Percentiles rank a stretch among this genome's conserved stretches.
Evolutionary conservation across 2,888 invertebrate genomes (phyloP).

Genomic region (Scotopteryx bipunctaria): DNA sequence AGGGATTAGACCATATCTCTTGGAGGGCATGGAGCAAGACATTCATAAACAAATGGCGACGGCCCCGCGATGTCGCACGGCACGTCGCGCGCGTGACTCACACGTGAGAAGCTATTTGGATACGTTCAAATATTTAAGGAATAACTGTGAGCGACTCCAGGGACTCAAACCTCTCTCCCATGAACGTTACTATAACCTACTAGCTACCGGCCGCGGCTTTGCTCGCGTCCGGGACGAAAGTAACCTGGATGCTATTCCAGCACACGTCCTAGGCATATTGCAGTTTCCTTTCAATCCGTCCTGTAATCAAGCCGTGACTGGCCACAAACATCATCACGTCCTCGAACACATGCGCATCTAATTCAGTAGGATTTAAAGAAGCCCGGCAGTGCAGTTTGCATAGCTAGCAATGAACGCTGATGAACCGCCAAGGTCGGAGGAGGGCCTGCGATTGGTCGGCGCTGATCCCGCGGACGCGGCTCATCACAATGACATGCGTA

Average conservation of each 20-base stretch:
- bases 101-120: conserved; percentile 17
- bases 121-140: conserved; percentile 19
- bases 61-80: conserved; percentile 5
- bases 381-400: neutral
- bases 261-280: no score
- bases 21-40: neutral
- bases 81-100: conserved; percentile 12
- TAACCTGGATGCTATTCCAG: no score
- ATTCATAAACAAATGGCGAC: conserved; percentile 2
- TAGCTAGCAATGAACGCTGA: neutral
- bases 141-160: no score
- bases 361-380: no score
- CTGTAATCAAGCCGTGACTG: no score
- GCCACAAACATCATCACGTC: no score
- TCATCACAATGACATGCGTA: conserved; percentile 34
- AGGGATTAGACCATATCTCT: no score
- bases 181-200: no score
- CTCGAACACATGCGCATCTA: no score
- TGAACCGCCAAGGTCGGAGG: conserved; percentile 5
- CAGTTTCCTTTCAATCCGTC: no score
- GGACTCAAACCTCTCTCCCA: neutral
- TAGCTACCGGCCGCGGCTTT: no score
- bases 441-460: conserved; percentile 8
- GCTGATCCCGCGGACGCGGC: conserved; percentile 5
- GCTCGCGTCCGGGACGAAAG: no score